Conservation (phyloP, 2,113 vertebrate species). For the Oceanites oceanicus region DNA sequence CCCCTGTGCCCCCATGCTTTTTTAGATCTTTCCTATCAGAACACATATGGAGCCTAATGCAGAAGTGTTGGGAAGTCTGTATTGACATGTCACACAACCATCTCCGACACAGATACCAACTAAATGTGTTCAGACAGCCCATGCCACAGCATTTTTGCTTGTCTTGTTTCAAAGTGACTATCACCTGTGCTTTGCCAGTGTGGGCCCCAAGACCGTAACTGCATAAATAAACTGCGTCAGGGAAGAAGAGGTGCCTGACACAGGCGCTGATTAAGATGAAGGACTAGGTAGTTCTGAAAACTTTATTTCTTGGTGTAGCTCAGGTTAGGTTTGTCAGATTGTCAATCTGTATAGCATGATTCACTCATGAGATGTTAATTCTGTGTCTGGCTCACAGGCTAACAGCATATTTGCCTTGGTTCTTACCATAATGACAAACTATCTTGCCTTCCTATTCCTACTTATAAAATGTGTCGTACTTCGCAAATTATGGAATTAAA, state of each 20-base stretch:
- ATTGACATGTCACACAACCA: not conserved
- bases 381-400: not conserved
- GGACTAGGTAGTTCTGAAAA: not conserved
- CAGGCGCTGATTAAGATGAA: not conserved
- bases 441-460: not conserved
- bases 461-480: not conserved
- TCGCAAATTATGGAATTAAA: constrained; percentile 16
- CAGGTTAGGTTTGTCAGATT: constrained; percentile 1
- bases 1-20: not conserved
- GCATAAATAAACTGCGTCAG: not conserved
- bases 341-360: not conserved
- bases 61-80: not conserved
- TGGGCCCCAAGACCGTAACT: not conserved
- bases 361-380: constrained; percentile 36
- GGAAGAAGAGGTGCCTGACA: not conserved
- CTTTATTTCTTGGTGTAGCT: not conserved
- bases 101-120: not conserved
- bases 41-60: not conserved
- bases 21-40: not conserved
- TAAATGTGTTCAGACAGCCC: not conserved
- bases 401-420: not conserved
- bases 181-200: not conserved
- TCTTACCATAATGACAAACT: not conserved
- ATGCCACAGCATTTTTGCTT: not conserved
- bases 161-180: not conserved